phyloP scores from a whole-genome alignment of 1,140 invertebrate genomes.

The Eubasilissa regina region DNA sequence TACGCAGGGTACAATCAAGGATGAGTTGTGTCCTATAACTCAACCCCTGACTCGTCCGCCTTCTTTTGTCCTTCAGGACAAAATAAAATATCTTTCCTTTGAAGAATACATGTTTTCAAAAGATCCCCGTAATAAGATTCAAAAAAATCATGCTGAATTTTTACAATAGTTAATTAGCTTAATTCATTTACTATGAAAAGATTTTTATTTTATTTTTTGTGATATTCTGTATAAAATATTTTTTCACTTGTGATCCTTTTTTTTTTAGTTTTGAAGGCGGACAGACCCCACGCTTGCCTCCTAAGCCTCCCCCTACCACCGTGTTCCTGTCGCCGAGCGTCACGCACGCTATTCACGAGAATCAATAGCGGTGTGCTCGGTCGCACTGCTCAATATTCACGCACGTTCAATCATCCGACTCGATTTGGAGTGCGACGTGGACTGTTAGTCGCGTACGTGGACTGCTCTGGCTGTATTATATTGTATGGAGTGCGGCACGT shows the following conservation, averaged over 20 bases:
- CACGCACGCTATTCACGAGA: constrained; percentile 53
- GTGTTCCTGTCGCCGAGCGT: constrained; percentile 58
- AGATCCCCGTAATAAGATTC: too few species aligned
- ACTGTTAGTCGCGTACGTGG: not conserved
- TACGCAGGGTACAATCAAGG: too few species aligned
- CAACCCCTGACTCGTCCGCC: too few species aligned
- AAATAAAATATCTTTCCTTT: too few species aligned
- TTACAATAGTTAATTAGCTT: too few species aligned
- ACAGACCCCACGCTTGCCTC: constrained; percentile 65
- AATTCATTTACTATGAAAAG: too few species aligned
- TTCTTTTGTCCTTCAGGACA: too few species aligned
- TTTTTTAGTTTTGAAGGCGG: constrained; percentile 54
- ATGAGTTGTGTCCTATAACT: too few species aligned
- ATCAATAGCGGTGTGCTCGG: constrained; percentile 48
- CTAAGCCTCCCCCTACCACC: constrained; percentile 64
- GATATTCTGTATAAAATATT: too few species aligned
- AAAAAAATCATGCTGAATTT: too few species aligned
- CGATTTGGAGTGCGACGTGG: not conserved
- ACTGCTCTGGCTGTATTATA: not conserved
- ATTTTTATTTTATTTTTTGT: too few species aligned
- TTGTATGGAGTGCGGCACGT: not conserved
- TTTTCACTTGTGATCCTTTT: constrained; percentile 5
- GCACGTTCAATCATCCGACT: not conserved
- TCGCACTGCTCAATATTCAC: not conserved
- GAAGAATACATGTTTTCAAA: too few species aligned